Evolutionary conservation across 2,113 vertebrate species (phyloP).

Genomic region (Zapus hudsonius): DNA sequence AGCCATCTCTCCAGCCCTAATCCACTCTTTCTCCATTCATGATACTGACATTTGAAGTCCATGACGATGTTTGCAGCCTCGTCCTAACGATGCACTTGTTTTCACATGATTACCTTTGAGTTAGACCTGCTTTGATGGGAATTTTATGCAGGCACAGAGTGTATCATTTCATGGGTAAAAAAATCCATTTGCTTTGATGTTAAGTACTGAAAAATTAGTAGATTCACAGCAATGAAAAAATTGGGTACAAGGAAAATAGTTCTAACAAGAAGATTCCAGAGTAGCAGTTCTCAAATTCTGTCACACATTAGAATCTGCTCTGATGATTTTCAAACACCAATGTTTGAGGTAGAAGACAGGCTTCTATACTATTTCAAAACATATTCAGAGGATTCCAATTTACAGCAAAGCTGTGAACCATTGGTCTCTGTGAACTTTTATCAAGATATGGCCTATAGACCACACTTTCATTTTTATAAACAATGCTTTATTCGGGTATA

Average conservation of each 20-base stretch:
- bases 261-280: neutral
- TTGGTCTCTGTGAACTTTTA: neutral
- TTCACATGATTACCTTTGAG: neutral
- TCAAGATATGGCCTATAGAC: neutral
- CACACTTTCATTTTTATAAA: neutral
- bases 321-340: neutral
- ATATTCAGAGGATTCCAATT: neutral
- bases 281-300: neutral
- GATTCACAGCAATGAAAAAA: neutral
- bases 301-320: neutral
- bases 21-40: neutral
- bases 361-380: neutral
- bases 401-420: neutral
- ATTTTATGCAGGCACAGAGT: neutral
- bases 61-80: conserved; percentile 1
- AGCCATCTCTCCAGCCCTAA: no score
- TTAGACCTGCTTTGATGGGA: neutral
- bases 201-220: conserved; percentile 23
- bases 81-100: conserved; percentile 24
- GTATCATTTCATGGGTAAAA: neutral
- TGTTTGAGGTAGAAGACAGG: neutral
- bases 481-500: neutral
- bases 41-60: neutral
- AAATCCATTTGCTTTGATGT: neutral
- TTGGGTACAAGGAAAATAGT: neutral